Conservation (phyloP, 2,797 vertebrate species). For the Melanotaenia trifasciata region DNA sequence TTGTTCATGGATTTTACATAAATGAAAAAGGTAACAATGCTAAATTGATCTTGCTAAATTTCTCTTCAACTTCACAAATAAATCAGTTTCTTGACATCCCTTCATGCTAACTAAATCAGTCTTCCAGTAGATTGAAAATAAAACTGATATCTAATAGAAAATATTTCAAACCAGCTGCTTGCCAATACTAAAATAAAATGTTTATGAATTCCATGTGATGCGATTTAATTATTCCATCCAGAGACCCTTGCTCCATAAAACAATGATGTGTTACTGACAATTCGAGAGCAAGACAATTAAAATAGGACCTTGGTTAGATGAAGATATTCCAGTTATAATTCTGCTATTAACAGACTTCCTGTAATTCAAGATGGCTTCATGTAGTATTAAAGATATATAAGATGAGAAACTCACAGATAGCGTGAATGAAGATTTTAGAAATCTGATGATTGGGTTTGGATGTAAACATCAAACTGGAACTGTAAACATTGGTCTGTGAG, state of each 20-base stretch:
- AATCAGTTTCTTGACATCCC: not conserved
- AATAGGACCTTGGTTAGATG: not conserved
- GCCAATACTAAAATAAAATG: slow-evolving; percentile 12
- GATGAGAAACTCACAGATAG: slow-evolving; percentile 9
- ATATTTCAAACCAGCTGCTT: slow-evolving; percentile 5
- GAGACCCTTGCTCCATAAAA: not conserved
- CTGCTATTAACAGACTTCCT: not conserved
- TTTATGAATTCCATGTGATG: slow-evolving; percentile 4
- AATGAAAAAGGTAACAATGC: not conserved
- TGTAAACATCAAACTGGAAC: slow-evolving; percentile 22
- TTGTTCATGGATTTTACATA: not conserved
- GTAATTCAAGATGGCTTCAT: not conserved
- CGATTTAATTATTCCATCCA: slow-evolving; percentile 21
- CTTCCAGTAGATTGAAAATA: too few species aligned
- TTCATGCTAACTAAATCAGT: too few species aligned
- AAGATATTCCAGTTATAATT: not conserved
- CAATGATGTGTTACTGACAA: slow-evolving; percentile 16
- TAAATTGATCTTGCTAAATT: not conserved
- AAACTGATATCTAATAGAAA: slow-evolving; percentile 7
- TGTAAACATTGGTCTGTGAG: slow-evolving; percentile 31
- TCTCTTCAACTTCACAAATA: not conserved
- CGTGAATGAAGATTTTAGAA: slow-evolving; percentile 20
- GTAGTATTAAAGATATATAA: slow-evolving; percentile 7
- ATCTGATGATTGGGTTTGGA: slow-evolving; percentile 25
- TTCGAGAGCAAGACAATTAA: slow-evolving; percentile 6